Conservation (phyloP, 2,888 invertebrate species). For the Drosophila nr. medialis region DNA sequence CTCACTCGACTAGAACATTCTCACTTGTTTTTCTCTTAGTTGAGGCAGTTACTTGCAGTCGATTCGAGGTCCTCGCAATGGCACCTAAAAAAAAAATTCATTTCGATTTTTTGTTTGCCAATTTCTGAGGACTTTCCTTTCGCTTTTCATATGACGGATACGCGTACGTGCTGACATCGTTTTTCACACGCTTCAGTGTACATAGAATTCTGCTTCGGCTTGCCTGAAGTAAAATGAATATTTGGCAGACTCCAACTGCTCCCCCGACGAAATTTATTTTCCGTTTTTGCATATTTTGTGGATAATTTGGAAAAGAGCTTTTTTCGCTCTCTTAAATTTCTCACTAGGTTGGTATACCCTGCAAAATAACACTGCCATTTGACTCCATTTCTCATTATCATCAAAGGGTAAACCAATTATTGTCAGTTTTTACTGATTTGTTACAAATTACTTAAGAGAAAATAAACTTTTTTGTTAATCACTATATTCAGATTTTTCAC, state of each 20-base stretch:
- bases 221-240: slow-evolving; percentile 57
- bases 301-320: slow-evolving; percentile 66
- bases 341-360: slow-evolving; percentile 15
- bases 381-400: not conserved
- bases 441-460: not conserved
- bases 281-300: slow-evolving; percentile 71
- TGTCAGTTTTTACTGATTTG: not conserved
- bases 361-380: not conserved
- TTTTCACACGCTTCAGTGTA: slow-evolving; percentile 63
- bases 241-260: slow-evolving; percentile 52
- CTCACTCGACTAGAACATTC: no score
- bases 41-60: slow-evolving; percentile 40
- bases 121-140: slow-evolving; percentile 39
- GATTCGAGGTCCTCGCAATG: slow-evolving; percentile 33
- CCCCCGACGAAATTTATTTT: slow-evolving; percentile 62
- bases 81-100: slow-evolving; percentile 45
- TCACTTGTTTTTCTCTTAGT: slow-evolving; percentile 21
- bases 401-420: not conserved
- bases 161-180: slow-evolving; percentile 63
- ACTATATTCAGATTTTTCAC: not conserved
- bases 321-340: slow-evolving; percentile 20
- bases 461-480: not conserved
- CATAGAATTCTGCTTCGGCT: slow-evolving; percentile 8
- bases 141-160: slow-evolving; percentile 57
- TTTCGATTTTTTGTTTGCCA: slow-evolving; percentile 64